Conservation (phyloP, 2,113 vertebrate genomes). For the Epinephelus cyanopodus region DNA sequence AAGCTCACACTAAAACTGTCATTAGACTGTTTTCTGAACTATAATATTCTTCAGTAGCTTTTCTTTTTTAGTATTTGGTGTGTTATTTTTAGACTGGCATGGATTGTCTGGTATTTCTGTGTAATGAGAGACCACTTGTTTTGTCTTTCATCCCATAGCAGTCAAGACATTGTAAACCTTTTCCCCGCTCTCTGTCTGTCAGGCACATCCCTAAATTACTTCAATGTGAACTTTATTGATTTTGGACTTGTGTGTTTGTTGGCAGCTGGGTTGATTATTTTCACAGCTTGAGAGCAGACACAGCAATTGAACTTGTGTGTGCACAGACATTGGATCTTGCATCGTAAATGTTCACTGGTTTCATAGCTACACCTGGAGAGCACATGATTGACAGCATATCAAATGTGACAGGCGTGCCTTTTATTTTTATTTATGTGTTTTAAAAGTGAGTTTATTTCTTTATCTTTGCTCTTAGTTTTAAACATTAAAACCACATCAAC, state of each 20-base stretch:
- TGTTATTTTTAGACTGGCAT: too few relatives aligned
- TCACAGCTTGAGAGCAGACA: slow-evolving; percentile 6
- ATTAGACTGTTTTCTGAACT: neutral
- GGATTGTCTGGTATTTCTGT: neutral
- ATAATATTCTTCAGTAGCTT: neutral
- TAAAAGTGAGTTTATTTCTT: neutral
- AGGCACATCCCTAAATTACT: neutral
- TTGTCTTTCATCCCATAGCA: neutral
- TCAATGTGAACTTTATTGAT: slow-evolving; percentile 1
- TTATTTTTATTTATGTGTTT: neutral
- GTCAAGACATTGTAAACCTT: neutral
- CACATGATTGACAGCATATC: too few relatives aligned
- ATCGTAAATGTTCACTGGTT: neutral
- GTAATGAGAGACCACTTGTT: neutral
- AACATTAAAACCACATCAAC: neutral
- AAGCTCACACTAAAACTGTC: neutral
- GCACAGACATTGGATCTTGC: neutral
- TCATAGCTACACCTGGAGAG: neutral
- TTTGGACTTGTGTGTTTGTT: neutral
- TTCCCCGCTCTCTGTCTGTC: neutral
- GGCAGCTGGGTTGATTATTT: slow-evolving; percentile 13
- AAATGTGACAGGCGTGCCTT: neutral
- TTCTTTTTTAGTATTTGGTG: neutral
- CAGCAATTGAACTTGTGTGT: neutral
- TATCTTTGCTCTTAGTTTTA: neutral